These are phyloP conservation scores for Leptinotarsa undecemlineata DNA, from an alignment of 1,140 invertebrate species.

Conservation along the genomic window DNA sequence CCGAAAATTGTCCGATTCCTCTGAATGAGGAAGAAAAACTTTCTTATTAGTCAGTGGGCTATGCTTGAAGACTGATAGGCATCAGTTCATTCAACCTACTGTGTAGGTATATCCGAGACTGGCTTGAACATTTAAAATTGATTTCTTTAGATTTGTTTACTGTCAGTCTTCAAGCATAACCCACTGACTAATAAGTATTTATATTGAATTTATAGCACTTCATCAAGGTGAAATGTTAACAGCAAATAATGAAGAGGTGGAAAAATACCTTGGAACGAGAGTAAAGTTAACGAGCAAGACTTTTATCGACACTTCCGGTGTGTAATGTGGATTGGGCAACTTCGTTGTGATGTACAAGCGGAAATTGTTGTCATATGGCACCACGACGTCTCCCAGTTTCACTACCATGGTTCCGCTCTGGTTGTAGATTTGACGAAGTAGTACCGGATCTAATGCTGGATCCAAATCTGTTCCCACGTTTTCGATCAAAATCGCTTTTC, in stretches of 20 bases:
- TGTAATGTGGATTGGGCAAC: slow-evolving; percentile 72
- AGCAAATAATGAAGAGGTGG: background rate
- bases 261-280: slow-evolving; percentile 53
- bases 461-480: slow-evolving; percentile 68
- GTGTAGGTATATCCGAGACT: too few species aligned
- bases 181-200: too few species aligned
- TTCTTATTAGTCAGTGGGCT: too few species aligned
- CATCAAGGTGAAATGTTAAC: too few species aligned
- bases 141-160: too few species aligned
- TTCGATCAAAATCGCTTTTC: slow-evolving; percentile 67
- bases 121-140: too few species aligned
- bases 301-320: slow-evolving; percentile 70
- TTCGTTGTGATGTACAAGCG: slow-evolving; percentile 73
- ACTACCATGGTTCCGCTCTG: slow-evolving; percentile 56
- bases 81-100: too few species aligned
- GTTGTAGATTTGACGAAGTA: slow-evolving; percentile 60
- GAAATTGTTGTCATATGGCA: slow-evolving; percentile 68
- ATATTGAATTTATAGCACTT: too few species aligned
- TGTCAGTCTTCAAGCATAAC: too few species aligned
- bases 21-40: too few species aligned
- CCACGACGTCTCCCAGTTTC: slow-evolving; percentile 63
- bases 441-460: slow-evolving; percentile 66
- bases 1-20: too few species aligned
- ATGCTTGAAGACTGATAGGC: too few species aligned
- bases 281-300: slow-evolving; percentile 75